phyloP scores from a whole-genome alignment of 2,797 vertebrate genomes.

The Avahi laniger region DNA sequence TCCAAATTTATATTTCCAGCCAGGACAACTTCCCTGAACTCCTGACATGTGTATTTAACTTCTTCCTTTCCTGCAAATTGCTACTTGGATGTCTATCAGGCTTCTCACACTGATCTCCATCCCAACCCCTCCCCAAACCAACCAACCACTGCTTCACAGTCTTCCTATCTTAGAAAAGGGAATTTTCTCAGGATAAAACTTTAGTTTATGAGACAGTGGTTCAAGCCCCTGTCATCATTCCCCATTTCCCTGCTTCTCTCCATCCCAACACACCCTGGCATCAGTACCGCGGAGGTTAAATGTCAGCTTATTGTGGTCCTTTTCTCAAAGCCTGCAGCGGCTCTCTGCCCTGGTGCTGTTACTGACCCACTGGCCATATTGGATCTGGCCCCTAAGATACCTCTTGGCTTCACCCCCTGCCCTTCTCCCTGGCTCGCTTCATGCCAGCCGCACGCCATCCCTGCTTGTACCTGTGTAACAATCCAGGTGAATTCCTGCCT shows the following conservation, averaged over 20 bases:
- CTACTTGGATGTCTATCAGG: background rate
- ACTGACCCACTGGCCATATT: background rate
- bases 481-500: background rate
- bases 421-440: background rate
- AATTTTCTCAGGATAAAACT: background rate
- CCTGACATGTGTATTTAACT: background rate
- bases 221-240: background rate
- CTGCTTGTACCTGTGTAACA: background rate
- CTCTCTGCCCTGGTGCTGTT: background rate
- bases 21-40: background rate
- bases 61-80: background rate
- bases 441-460: background rate
- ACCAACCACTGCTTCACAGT: background rate
- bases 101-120: background rate
- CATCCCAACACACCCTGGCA: background rate
- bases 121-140: background rate
- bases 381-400: background rate
- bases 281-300: background rate
- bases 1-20: background rate
- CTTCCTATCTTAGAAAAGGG: background rate
- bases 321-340: background rate
- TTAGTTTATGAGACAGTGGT: background rate
- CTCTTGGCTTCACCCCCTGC: background rate
- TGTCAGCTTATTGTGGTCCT: background rate
- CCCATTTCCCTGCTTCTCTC: background rate